phyloP scores from a whole-genome alignment of 2,888 invertebrate species.

The Spodoptera exigua region DNA sequence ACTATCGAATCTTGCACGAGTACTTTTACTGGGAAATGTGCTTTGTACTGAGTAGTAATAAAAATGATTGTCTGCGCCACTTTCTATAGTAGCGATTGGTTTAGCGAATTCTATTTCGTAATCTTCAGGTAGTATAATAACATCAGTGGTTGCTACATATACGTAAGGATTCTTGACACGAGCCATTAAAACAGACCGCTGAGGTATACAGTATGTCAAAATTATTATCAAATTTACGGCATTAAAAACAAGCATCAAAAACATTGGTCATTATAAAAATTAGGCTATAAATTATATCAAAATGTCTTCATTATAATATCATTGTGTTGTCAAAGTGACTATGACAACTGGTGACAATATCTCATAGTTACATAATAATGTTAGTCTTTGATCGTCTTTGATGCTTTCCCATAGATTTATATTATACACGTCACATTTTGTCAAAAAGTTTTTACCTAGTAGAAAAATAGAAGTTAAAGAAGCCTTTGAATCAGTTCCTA shows the following conservation, averaged over 20 bases:
- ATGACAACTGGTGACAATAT: too few relatives aligned
- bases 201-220: constrained; percentile 4
- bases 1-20: too few relatives aligned
- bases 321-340: not conserved
- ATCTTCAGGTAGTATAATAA: constrained; percentile 60
- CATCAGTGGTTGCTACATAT: constrained; percentile 47
- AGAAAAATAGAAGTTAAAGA: too few relatives aligned
- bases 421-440: too few relatives aligned
- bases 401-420: too few relatives aligned
- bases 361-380: too few relatives aligned
- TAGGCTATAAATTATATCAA: constrained; percentile 6
- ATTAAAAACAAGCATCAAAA: not conserved
- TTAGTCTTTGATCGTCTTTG: too few relatives aligned
- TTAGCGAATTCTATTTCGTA: constrained; percentile 46
- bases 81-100: constrained; percentile 11
- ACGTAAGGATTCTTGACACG: constrained; percentile 56
- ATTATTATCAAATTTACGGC: constrained; percentile 10
- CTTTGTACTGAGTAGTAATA: constrained; percentile 3
- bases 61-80: not conserved
- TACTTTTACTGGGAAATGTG: too few relatives aligned
- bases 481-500: too few relatives aligned
- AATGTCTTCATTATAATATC: not conserved
- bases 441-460: too few relatives aligned
- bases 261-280: constrained; percentile 25
- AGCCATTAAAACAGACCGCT: constrained; percentile 30